These are phyloP conservation scores for Seriola rivoliana DNA, from an alignment of 2,113 vertebrate species.

Conservation along the genomic window DNA sequence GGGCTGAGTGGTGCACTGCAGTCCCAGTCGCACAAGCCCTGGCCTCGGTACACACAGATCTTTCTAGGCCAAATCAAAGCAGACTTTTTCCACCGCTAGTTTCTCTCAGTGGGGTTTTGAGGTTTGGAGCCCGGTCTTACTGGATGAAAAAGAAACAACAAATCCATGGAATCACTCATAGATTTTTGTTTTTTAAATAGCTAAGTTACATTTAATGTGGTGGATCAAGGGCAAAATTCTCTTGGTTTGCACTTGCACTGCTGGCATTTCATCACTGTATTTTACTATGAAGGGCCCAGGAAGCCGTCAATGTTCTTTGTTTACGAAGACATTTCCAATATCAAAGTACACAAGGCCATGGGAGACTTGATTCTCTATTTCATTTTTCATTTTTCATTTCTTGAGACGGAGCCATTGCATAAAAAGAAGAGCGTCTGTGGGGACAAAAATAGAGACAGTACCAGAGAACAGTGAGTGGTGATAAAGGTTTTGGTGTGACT, in stretches of 20 bases:
- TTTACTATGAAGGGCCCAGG: conserved; percentile 24
- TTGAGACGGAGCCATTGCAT: conserved; percentile 4
- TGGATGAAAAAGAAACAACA: conserved; percentile 54
- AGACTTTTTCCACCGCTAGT: conserved; percentile 51
- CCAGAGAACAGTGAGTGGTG: neutral
- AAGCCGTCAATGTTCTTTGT: conserved; percentile 20
- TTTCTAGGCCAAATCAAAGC: conserved; percentile 74
- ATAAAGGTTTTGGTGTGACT: conserved; percentile 4
- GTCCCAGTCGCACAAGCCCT: conserved; percentile 59
- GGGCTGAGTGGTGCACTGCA: conserved; percentile 50
- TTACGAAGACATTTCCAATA: conserved; percentile 23
- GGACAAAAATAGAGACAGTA: neutral
- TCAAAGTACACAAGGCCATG: conserved; percentile 19
- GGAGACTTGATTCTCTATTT: neutral
- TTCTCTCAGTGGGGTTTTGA: conserved; percentile 63
- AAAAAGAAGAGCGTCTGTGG: neutral
- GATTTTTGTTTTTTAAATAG: conserved; percentile 4
- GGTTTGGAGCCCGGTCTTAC: conserved; percentile 53
- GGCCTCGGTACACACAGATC: conserved; percentile 49
- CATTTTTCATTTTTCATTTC: neutral
- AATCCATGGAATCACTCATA: conserved; percentile 31
- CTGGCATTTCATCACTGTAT: conserved; percentile 40
- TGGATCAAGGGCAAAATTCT: conserved; percentile 16
- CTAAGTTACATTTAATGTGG: conserved; percentile 38
- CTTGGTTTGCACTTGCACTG: conserved; percentile 38